These are phyloP conservation scores for Hymenochirus boettgeri DNA, from an alignment of 2,113 vertebrate genomes.

Conservation along the genomic window DNA sequence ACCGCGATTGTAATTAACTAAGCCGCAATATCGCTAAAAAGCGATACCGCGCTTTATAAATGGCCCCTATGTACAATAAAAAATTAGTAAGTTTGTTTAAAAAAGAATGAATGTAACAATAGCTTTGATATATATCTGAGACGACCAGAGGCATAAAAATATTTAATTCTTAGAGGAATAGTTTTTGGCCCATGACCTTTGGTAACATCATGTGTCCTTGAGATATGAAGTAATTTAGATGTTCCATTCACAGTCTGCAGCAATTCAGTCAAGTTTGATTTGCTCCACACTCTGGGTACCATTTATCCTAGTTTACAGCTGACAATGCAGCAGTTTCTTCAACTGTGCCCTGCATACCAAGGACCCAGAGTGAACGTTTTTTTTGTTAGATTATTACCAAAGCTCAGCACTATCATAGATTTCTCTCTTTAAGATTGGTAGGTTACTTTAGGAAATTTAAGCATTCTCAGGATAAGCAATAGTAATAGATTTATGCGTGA, in stretches of 20 bases:
- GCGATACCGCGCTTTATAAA: too few relatives aligned
- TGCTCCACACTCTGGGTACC: conserved; percentile 35
- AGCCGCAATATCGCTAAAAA: too few relatives aligned
- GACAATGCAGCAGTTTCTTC: conserved; percentile 37
- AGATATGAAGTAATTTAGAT: conserved; percentile 40
- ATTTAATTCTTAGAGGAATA: conserved; percentile 1
- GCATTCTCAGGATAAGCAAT: too few relatives aligned
- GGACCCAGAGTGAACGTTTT: background rate
- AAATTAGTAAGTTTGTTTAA: too few relatives aligned
- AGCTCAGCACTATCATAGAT: conserved; percentile 7
- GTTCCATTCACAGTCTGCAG: conserved; percentile 25
- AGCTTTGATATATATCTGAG: too few relatives aligned
- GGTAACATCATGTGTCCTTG: conserved; percentile 22
- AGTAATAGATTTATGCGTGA: too few relatives aligned
- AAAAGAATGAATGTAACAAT: too few relatives aligned
- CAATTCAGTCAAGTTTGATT: conserved; percentile 41
- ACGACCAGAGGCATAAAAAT: too few relatives aligned
- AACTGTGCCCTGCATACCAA: conserved; percentile 37
- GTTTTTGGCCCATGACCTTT: conserved; percentile 27
- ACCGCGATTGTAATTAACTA: too few relatives aligned
- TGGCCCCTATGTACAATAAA: too few relatives aligned
- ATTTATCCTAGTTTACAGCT: conserved; percentile 43
- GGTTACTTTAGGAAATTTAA: too few relatives aligned
- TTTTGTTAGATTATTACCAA: conserved; percentile 13
- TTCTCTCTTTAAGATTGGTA: too few relatives aligned